Conservation (phyloP, 1,140 invertebrate genomes). For the Psilanteris sp. region DNA sequence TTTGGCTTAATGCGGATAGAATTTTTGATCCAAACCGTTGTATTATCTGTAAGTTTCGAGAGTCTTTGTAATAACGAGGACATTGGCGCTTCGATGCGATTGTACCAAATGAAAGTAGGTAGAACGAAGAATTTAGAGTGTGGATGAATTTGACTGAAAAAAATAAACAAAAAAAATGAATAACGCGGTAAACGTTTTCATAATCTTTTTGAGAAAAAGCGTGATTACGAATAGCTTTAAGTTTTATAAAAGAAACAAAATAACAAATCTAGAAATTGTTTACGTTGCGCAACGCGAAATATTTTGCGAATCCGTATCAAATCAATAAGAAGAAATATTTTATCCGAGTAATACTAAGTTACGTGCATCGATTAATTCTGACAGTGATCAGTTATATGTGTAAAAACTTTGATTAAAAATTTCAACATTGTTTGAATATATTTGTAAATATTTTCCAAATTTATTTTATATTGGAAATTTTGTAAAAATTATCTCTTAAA, state of each 20-base stretch:
- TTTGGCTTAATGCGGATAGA: conserved; percentile 28
- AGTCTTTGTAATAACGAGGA: conserved; percentile 62
- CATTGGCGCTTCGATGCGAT: conserved; percentile 65
- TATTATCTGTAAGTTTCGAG: conserved; percentile 62
- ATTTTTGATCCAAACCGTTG: conserved; percentile 51
- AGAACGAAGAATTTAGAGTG: conserved; percentile 58
- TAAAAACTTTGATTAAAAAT: background rate
- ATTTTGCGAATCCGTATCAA: conserved; percentile 12
- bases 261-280: conserved; percentile 26
- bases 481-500: background rate
- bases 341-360: conserved; percentile 21
- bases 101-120: conserved; percentile 65
- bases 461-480: conserved; percentile 6
- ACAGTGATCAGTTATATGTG: background rate
- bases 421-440: background rate
- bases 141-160: conserved; percentile 50
- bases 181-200: conserved; percentile 55
- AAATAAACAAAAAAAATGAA: conserved; percentile 35
- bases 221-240: conserved; percentile 54
- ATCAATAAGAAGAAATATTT: conserved; percentile 1
- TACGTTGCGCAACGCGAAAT: conserved; percentile 3
- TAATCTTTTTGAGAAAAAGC: conserved; percentile 35
- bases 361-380: conserved; percentile 2
- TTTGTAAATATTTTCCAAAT: conserved; percentile 15
- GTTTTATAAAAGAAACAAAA: conserved; percentile 44